Evolutionary conservation across 2,113 vertebrate species (phyloP).

Genomic region (Protomyctophum bolini): DNA sequence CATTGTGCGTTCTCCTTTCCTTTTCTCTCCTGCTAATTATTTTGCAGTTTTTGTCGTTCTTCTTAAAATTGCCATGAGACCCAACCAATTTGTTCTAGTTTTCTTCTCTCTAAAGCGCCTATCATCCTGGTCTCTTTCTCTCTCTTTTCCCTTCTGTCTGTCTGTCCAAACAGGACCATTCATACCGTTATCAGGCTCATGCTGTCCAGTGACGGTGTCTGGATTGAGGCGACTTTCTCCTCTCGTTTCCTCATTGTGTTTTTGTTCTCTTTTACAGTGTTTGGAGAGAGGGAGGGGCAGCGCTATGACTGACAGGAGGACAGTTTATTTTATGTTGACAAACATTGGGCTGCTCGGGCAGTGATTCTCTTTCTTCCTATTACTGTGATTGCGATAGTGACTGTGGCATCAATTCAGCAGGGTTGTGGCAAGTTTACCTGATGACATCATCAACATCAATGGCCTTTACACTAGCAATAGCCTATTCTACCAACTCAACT

Average conservation of each 20-base stretch:
- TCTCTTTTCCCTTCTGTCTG: constrained; percentile 19
- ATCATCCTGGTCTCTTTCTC: not conserved
- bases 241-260: constrained; percentile 57
- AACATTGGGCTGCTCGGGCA: not conserved
- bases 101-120: constrained; percentile 31
- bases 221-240: constrained; percentile 54
- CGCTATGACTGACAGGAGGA: constrained; percentile 28
- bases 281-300: constrained; percentile 10
- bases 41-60: constrained; percentile 27
- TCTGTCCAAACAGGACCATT: constrained; percentile 65
- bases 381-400: not conserved
- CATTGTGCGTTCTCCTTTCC: not conserved
- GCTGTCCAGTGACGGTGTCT: constrained; percentile 38
- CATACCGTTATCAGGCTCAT: constrained; percentile 51
- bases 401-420: no score
- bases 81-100: constrained; percentile 4
- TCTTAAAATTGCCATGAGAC: not conserved
- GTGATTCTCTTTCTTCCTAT: not conserved
- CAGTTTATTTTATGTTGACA: constrained; percentile 3
- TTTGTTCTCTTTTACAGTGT: constrained; percentile 33
- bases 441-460: no score
- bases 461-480: no score
- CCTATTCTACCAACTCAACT: no score
- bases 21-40: constrained; percentile 28
- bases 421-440: no score